phyloP scores from a whole-genome alignment of 2,113 vertebrate species.

The Jaculus jaculus region DNA sequence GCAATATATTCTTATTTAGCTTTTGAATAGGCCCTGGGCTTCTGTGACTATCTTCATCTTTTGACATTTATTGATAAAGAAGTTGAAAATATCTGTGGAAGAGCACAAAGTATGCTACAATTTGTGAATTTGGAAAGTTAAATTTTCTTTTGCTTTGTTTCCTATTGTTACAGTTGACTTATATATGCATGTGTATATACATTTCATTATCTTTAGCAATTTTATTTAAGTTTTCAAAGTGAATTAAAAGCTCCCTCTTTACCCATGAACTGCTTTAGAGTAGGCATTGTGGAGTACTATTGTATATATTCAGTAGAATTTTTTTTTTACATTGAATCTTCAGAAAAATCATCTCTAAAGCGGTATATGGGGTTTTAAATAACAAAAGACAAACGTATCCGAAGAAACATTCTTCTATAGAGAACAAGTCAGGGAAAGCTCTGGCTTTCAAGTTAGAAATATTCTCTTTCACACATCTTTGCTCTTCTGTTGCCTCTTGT shows the following conservation, averaged over 20 bases:
- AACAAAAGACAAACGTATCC: neutral
- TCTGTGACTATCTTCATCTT: neutral
- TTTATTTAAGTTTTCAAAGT: constrained; percentile 10
- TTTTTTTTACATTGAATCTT: neutral
- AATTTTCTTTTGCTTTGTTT: constrained; percentile 26
- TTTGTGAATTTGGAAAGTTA: neutral
- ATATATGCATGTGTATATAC: neutral
- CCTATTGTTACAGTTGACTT: neutral
- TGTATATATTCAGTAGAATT: neutral
- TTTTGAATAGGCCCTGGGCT: neutral
- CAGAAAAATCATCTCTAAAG: neutral
- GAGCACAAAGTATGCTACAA: neutral
- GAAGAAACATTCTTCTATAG: neutral
- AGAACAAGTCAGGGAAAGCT: neutral
- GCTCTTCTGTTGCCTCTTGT: neutral
- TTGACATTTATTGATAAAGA: constrained; percentile 31
- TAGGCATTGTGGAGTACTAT: neutral
- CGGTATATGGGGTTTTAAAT: neutral
- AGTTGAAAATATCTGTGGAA: constrained; percentile 26
- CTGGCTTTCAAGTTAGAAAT: neutral
- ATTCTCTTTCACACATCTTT: neutral
- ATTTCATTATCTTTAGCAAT: neutral
- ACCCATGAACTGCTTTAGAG: neutral
- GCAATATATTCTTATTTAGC: neutral
- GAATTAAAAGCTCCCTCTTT: neutral